Evolutionary conservation across 2,113 vertebrate species (phyloP), one percentile per base, ranked within the genome.

Genomic region (Corydoras maculifer): DNA sequence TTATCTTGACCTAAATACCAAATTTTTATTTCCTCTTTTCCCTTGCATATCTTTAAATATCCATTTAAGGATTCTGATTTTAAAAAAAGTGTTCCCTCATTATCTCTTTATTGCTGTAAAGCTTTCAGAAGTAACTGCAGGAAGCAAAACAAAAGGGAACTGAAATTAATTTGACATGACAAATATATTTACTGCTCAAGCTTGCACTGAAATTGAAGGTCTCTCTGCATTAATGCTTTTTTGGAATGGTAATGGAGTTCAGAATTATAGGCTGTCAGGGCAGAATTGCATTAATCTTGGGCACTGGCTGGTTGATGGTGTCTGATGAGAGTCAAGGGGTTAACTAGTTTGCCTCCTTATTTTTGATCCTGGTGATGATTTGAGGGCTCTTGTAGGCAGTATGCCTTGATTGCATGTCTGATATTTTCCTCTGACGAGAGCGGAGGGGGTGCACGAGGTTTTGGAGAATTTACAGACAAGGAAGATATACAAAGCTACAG

Each of bases 341-440:
- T 88, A 84, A 86, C 85, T 76, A 79, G 82, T 74, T 71, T 25
- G 58, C 78, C 68, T 57, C 14, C 75, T 79, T 76, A 78, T 72
- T 81, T 80, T 78, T 74, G 80, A 78, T 15, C 35, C 73, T 59
- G 30, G 29, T 75, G 79, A 79, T 86, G 88, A 89, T 87, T 88
- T 53, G 79, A 88, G 86, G 72, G 80, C 79, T 61, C 85, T 88
- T 66, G 71, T 76, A 70, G 54, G 68, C 65, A 54, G 69, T 61
- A 11, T 12, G 73, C 70, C 78, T 85, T 90, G 87, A 89, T 87
- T 87, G 83, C 84, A 50, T 80, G 80, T 82, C 81, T 84, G 85
- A 85, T 84, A 86, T 86, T 77, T 81, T 79, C 50, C 68, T 63
- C 3, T 51, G 80, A 14, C 11, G 75, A 74, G 65, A n/a, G 68